Conservation (phyloP, 2,888 invertebrate genomes). For the Tetanocera ferruginea region DNA sequence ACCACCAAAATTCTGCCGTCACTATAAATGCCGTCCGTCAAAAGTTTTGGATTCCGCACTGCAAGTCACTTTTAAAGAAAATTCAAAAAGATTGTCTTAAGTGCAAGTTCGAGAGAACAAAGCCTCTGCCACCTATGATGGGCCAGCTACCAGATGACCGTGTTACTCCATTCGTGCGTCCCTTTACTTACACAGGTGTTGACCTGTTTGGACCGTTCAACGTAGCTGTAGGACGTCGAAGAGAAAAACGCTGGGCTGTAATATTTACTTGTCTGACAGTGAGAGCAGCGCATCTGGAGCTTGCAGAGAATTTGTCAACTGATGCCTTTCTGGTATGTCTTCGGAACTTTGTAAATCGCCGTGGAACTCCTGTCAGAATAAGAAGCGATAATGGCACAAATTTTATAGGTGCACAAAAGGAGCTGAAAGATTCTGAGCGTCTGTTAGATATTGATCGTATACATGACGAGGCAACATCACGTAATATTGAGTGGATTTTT, state of each 20-base stretch:
- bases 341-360: too few species aligned
- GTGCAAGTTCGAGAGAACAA: conserved; percentile 37
- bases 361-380: conserved; percentile 36
- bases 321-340: conserved; percentile 38
- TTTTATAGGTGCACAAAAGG: conserved; percentile 38
- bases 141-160: conserved; percentile 40
- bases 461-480: neutral
- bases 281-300: conserved; percentile 36
- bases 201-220: conserved; percentile 42
- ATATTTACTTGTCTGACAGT: conserved; percentile 38
- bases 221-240: conserved; percentile 48
- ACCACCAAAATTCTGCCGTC: conserved; percentile 34
- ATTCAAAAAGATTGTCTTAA: conserved; percentile 2
- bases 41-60: conserved; percentile 40
- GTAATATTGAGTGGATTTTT: conserved; percentile 39
- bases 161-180: conserved; percentile 40
- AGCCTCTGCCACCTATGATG: conserved; percentile 37
- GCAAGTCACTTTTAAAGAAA: conserved; percentile 7
- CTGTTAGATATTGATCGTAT: conserved; percentile 21
- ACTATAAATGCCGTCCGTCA: conserved; percentile 36
- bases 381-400: conserved; percentile 44
- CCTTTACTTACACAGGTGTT: conserved; percentile 42
- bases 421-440: neutral
- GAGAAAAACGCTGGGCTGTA: conserved; percentile 41
- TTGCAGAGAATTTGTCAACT: conserved; percentile 37